Percentiles rank a stretch among this genome's conserved stretches.
phyloP scores from a whole-genome alignment of 1,140 invertebrate species.

The Lasioglossum baleicum region DNA sequence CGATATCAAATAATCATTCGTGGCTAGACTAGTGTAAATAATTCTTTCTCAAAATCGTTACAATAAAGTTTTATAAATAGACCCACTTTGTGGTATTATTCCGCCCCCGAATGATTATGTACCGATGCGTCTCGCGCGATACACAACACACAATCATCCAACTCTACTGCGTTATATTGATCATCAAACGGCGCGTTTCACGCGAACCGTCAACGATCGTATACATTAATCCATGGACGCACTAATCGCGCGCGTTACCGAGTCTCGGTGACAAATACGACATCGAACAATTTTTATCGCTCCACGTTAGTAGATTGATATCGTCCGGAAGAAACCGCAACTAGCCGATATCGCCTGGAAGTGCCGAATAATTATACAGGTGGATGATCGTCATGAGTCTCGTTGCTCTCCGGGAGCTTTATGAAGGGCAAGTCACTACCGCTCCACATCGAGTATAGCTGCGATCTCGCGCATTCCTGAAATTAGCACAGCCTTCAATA shows the following conservation, averaged over 20 bases:
- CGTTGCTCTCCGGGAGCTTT: constrained; percentile 78
- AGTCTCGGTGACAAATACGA: constrained; percentile 15
- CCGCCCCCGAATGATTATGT: constrained; percentile 28
- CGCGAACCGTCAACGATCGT: constrained; percentile 15
- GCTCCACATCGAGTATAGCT: constrained; percentile 82
- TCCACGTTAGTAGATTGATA: background rate
- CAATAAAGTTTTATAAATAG: constrained; percentile 21
- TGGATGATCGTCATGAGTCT: constrained; percentile 74
- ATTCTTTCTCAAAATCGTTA: constrained; percentile 11
- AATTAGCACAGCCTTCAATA: constrained; percentile 38
- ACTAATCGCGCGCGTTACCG: constrained; percentile 32
- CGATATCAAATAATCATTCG: constrained; percentile 8
- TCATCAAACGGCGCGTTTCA: constrained; percentile 4
- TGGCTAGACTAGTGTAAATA: constrained; percentile 15
- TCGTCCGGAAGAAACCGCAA: background rate
- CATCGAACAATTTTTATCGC: constrained; percentile 29
- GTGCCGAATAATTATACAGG: constrained; percentile 66
- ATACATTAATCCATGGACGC: constrained; percentile 32
- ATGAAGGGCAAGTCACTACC: constrained; percentile 80
- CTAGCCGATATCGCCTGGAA: constrained; percentile 8
- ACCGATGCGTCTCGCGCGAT: constrained; percentile 17
- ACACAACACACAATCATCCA: constrained; percentile 7
- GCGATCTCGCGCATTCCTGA: constrained; percentile 77
- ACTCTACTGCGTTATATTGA: too few relatives aligned
- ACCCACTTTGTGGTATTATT: background rate